These are phyloP conservation scores for Vanessa atalanta DNA, from an alignment of 1,140 invertebrate species.

Conservation along the genomic window DNA sequence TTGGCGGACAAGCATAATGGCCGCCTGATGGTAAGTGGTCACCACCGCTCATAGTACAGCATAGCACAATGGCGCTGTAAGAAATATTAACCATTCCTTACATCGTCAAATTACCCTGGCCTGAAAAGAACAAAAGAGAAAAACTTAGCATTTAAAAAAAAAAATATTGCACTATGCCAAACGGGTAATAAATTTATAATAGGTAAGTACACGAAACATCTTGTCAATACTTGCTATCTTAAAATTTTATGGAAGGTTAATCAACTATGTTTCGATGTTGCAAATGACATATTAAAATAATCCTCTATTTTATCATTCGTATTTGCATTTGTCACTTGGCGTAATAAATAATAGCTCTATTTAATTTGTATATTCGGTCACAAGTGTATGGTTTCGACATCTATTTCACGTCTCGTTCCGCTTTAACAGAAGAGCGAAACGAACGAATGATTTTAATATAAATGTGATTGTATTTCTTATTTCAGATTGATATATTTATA, in stretches of 20 bases:
- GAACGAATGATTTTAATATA: not conserved
- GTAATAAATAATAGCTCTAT: constrained; percentile 16
- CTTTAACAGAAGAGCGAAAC: constrained; percentile 1
- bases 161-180: too few relatives aligned
- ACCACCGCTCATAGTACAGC: too few relatives aligned
- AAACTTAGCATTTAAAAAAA: too few relatives aligned
- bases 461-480: not conserved
- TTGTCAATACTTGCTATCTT: constrained; percentile 13
- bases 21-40: too few relatives aligned
- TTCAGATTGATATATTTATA: not conserved
- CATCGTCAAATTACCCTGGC: too few relatives aligned
- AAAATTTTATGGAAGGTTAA: constrained; percentile 30
- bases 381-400: not conserved
- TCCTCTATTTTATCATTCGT: constrained; percentile 18
- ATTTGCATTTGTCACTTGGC: constrained; percentile 37
- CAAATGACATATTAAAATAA: constrained; percentile 33
- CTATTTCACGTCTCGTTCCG: not conserved
- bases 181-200: too few relatives aligned
- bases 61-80: too few relatives aligned
- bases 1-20: too few relatives aligned
- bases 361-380: constrained; percentile 2
- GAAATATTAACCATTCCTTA: too few relatives aligned
- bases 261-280: constrained; percentile 29
- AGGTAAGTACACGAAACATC: not conserved
- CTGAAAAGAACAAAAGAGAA: too few relatives aligned